Evolutionary conservation across 2,888 invertebrate species (phyloP), one percentile per base, ranked within the genome.

Genomic region (Hololepta plana): DNA sequence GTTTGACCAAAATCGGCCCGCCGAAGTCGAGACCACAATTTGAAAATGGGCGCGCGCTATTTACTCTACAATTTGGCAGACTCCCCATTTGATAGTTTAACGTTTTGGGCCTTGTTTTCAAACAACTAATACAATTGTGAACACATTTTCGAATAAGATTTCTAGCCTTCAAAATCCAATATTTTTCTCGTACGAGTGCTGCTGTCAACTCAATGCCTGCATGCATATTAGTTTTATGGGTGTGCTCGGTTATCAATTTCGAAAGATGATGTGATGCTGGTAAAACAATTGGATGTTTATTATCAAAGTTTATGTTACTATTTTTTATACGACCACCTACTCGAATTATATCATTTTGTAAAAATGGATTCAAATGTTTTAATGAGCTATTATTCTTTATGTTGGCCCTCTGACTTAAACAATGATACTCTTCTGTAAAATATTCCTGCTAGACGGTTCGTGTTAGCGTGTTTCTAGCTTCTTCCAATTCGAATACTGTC

Each of bases 271-370:
- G 25, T 12, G 16, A 19, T 6, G 8, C 12, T 2, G 16, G 17
- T 7, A 19, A 19, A 5, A 26, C 20, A 9, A 26, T 10, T 26
- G 20, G 13, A 15, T 28, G 23, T 15, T 28, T 30, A n/a, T n/a
- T n/a, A n/a, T n/a, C n/a, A n/a, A n/a, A n/a, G n/a, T n/a, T n/a
- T n/a, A n/a, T n/a, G n/a, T n/a, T n/a, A n/a, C n/a, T n/a, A n/a
- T n/a, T n/a, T n/a, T n/a, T n/a, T n/a, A n/a, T n/a, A n/a, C n/a
- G n/a, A n/a, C n/a, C n/a, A n/a, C n/a, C n/a, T n/a, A n/a, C n/a
- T n/a, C n/a, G n/a, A n/a, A n/a, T n/a, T n/a, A n/a, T n/a, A n/a
- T n/a, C n/a, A n/a, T n/a, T n/a, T n/a, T n/a, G 17, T 7, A 17
- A n/a, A 17, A 17, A 17, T n/a, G 17, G 17, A n/a, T 17, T 17